phyloP scores from a whole-genome alignment of 2,888 invertebrate genomes.

The Drosophila sordidula region DNA sequence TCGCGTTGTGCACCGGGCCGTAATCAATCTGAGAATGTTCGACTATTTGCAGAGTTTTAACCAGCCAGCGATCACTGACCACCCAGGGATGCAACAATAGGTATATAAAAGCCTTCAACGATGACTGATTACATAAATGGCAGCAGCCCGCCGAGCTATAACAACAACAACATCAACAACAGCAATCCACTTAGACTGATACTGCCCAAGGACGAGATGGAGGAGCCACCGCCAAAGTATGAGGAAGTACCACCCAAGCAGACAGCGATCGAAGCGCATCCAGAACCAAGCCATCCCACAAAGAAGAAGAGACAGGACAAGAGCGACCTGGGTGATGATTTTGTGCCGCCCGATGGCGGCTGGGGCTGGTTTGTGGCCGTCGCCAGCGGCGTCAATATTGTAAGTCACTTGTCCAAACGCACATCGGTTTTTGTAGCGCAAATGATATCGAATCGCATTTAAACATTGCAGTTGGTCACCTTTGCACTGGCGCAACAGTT shows the following conservation, averaged over 20 bases:
- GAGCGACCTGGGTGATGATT: conserved; percentile 86
- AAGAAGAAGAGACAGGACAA: conserved; percentile 83
- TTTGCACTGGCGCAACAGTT: conserved; percentile 90
- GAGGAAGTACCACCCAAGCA: conserved; percentile 36
- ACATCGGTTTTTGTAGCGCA: too few relatives aligned
- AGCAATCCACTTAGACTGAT: conserved; percentile 13
- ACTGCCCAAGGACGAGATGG: conserved; percentile 38
- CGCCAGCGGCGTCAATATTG: conserved; percentile 90
- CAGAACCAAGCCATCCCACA: background rate
- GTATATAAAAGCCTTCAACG: conserved; percentile 30
- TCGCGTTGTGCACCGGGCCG: too few relatives aligned
- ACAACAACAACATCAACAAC: conserved; percentile 19
- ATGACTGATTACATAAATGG: conserved; percentile 69
- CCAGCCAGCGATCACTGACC: conserved; percentile 26
- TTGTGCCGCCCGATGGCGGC: conserved; percentile 90
- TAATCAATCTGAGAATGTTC: conserved; percentile 4
- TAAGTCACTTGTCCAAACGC: conserved; percentile 84
- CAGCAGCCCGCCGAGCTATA: conserved; percentile 31
- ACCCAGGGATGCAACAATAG: conserved; percentile 50
- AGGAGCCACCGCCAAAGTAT: conserved; percentile 23
- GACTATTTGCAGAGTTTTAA: conserved; percentile 31
- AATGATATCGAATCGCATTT: background rate
- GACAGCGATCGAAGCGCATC: conserved; percentile 22
- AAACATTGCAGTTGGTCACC: conserved; percentile 87
- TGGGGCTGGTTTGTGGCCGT: conserved; percentile 91